Percentiles rank a stretch among this genome's conserved stretches.
Evolutionary conservation across 2,113 vertebrate genomes (phyloP).

Genomic region (Paralichthys olivaceus): DNA sequence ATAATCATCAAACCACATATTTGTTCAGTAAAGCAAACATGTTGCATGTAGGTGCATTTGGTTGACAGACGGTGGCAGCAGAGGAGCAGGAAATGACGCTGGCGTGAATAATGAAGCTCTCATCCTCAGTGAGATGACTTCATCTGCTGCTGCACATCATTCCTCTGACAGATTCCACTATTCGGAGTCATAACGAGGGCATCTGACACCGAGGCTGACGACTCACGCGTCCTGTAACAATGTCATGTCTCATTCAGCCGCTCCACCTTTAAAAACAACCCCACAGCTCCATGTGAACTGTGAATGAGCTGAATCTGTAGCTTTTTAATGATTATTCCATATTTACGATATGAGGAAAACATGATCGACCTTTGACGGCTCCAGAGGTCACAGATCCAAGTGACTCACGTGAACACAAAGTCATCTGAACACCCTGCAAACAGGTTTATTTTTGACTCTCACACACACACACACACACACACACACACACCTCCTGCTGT

Average conservation of each 20-base stretch:
- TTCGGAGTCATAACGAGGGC: neutral
- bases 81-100: conserved; percentile 2
- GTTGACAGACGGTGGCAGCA: conserved; percentile 67
- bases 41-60: neutral
- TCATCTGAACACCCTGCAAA: conserved; percentile 38
- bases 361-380: conserved; percentile 35
- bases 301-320: neutral
- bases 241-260: too few relatives aligned
- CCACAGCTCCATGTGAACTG: neutral
- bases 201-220: neutral
- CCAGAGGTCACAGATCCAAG: conserved; percentile 26
- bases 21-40: neutral
- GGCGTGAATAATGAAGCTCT: neutral
- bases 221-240: neutral
- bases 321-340: neutral
- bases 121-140: conserved; percentile 43
- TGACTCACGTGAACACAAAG: neutral
- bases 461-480: conserved; percentile 24
- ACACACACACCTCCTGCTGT: conserved; percentile 38
- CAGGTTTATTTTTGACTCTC: conserved; percentile 59
- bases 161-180: conserved; percentile 25
- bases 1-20: neutral
- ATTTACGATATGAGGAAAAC: conserved; percentile 10
- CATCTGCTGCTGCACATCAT: conserved; percentile 46
- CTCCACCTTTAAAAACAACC: neutral